phyloP scores from a whole-genome alignment of 2,113 vertebrate species.

The Alexandromys fortis region DNA sequence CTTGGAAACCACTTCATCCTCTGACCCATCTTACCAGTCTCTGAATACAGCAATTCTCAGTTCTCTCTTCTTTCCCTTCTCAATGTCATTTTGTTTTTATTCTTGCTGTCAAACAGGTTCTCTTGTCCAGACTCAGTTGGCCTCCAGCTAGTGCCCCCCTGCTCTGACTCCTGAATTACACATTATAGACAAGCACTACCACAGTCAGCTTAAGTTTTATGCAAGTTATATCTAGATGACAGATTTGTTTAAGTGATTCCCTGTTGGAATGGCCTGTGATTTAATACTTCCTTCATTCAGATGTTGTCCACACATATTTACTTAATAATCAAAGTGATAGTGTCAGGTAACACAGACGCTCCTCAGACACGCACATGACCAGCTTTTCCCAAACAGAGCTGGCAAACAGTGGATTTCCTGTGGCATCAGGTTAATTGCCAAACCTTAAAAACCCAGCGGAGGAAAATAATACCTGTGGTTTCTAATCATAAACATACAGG shows the following conservation, averaged over 20 bases:
- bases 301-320: not conserved
- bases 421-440: not conserved
- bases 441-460: slow-evolving; percentile 47
- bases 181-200: not conserved
- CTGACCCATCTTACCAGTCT: not conserved
- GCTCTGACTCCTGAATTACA: not conserved
- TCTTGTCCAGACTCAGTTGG: not conserved
- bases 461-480: slow-evolving; percentile 41
- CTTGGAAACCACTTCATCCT: not conserved
- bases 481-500: slow-evolving; percentile 49
- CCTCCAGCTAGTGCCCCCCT: too few relatives aligned
- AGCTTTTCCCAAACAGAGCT: not conserved
- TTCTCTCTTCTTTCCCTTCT: not conserved
- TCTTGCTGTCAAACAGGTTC: not conserved
- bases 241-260: slow-evolving; percentile 23
- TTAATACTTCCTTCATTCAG: not conserved
- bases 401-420: not conserved
- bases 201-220: slow-evolving; percentile 1
- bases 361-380: not conserved
- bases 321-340: slow-evolving; percentile 4
- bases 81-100: not conserved
- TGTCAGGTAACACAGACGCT: not conserved
- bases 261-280: slow-evolving; percentile 22
- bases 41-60: not conserved
- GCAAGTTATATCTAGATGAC: not conserved